Evolutionary conservation across 2,888 invertebrate species (phyloP).

Genomic region (Ormyrus thymus): DNA sequence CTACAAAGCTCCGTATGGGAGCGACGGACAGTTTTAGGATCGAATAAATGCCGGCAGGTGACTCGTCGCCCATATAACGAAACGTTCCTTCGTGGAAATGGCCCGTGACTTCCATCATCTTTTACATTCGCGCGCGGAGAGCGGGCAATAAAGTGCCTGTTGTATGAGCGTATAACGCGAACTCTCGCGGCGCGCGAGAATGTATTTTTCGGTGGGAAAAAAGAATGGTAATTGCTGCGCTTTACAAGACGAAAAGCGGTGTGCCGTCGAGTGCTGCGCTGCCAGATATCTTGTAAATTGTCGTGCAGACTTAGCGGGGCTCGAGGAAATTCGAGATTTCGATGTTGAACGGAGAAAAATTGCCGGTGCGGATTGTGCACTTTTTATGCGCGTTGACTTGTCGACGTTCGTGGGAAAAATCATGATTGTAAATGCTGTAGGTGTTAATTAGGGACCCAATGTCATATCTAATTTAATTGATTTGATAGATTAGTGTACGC

Average conservation of each 20-base stretch:
- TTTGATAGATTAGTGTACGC: too few relatives aligned
- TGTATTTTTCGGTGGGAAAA: not conserved
- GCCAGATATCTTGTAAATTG: too few relatives aligned
- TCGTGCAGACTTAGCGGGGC: too few relatives aligned
- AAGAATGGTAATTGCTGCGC: conserved; percentile 23
- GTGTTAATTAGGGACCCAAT: too few relatives aligned
- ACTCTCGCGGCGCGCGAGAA: not conserved
- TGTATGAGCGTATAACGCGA: not conserved
- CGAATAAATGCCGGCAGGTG: conserved; percentile 42
- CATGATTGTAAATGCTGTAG: too few relatives aligned
- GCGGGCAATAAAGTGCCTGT: conserved; percentile 32
- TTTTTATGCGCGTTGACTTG: too few relatives aligned
- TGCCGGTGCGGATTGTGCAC: too few relatives aligned
- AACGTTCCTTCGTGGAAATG: conserved; percentile 2
- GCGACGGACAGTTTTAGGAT: conserved; percentile 34
- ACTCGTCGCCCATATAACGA: conserved; percentile 27
- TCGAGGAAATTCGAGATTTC: too few relatives aligned
- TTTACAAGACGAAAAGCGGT: conserved; percentile 19
- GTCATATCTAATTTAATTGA: too few relatives aligned
- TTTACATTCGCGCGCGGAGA: not conserved
- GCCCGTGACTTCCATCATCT: conserved; percentile 6
- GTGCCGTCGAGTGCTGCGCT: too few relatives aligned
- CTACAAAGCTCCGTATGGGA: not conserved
- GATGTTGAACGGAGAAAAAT: too few relatives aligned
- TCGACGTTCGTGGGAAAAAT: too few relatives aligned